Percentiles rank a stretch among this genome's conserved stretches.
These are phyloP conservation scores for Epizoanthus ramosus DNA, from an alignment of 92 coral and sea anemone species.

Conservation along the genomic window DNA sequence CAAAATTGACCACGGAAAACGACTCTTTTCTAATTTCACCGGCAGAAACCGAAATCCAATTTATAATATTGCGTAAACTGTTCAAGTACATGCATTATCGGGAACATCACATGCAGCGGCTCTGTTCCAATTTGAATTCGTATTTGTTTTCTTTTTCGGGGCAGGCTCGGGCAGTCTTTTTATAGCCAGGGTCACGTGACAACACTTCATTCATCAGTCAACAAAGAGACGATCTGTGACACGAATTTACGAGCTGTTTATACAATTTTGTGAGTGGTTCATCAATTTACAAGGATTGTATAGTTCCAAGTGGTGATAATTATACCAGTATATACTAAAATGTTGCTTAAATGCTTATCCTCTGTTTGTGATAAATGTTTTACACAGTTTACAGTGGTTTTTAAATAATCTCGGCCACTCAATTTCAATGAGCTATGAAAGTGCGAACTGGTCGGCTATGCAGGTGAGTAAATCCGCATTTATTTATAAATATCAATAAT, in stretches of 20 bases:
- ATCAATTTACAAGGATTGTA: constrained; percentile 1
- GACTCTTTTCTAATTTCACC: constrained; percentile 9
- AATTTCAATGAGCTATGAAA: neutral
- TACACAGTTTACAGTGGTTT: neutral
- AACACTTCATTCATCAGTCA: constrained; percentile 14
- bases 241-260: neutral
- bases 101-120: constrained; percentile 35
- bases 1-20: neutral
- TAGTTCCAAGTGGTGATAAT: neutral
- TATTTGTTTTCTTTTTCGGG: constrained; percentile 35
- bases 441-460: neutral
- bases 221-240: neutral
- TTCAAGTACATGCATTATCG: constrained; percentile 21
- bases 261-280: neutral
- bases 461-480: constrained; percentile 3
- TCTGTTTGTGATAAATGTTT: neutral
- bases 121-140: constrained; percentile 6
- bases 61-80: constrained; percentile 26
- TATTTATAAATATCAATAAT: constrained; percentile 25
- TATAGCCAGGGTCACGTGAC: constrained; percentile 32
- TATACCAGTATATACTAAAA: neutral
- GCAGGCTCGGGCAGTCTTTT: constrained; percentile 21
- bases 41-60: constrained; percentile 31
- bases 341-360: neutral
- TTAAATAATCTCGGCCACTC: neutral